Evolutionary conservation across 1,140 invertebrate genomes (phyloP).

Genomic region (Pachypeltis micranthus): DNA sequence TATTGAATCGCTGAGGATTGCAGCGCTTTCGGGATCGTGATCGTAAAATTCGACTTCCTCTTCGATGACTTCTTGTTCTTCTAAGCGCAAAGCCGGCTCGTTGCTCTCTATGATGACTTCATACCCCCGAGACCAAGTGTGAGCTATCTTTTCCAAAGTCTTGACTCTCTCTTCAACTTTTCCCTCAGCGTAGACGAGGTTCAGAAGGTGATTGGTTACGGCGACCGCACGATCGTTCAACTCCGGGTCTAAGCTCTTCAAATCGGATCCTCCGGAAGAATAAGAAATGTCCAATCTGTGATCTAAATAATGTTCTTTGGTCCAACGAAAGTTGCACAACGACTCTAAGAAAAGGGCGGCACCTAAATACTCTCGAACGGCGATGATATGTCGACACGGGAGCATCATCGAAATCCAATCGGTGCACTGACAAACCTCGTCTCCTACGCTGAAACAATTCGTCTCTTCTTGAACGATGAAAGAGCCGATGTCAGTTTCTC

Average conservation of each 20-base stretch:
- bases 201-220: neutral
- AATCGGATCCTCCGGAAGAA: neutral
- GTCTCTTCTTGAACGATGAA: neutral
- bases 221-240: neutral
- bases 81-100: neutral
- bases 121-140: neutral
- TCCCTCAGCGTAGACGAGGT: neutral
- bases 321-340: constrained; percentile 6
- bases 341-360: neutral
- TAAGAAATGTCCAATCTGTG: neutral
- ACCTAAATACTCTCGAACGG: neutral
- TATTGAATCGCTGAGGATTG: neutral
- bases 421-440: neutral
- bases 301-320: constrained; percentile 5
- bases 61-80: neutral
- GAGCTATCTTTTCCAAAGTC: neutral
- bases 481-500: neutral
- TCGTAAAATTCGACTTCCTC: neutral
- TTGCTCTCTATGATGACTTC: neutral
- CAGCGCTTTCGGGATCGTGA: neutral
- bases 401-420: constrained; percentile 3
- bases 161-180: neutral
- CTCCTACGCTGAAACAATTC: neutral
- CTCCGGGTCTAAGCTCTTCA: neutral
- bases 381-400: neutral